Percentiles rank a stretch among this genome's conserved stretches.
These are phyloP conservation scores for Idaea dimidiata DNA, from an alignment of 2,888 invertebrate species.

Conservation along the genomic window DNA sequence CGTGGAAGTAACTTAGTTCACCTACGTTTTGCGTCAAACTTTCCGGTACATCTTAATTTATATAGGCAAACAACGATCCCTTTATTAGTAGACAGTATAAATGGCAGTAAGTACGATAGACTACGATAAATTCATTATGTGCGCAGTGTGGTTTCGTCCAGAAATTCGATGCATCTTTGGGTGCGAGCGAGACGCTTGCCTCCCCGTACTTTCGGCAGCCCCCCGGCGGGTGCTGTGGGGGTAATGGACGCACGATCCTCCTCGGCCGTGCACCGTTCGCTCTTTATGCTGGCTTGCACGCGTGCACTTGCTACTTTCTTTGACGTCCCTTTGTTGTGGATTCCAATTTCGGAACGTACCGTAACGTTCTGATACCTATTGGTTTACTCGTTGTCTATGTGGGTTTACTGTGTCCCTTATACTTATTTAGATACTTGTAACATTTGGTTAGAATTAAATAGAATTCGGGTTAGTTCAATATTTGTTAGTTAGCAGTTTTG, in stretches of 20 bases:
- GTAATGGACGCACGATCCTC: conserved; percentile 79
- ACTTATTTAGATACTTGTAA: background rate
- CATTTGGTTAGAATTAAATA: background rate
- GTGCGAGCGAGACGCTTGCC: conserved; percentile 66
- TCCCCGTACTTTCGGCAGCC: conserved; percentile 62
- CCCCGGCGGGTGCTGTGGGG: conserved; percentile 43
- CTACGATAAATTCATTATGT: conserved; percentile 64
- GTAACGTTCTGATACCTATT: conserved; percentile 33
- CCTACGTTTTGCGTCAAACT: background rate
- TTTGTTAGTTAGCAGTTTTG: background rate
- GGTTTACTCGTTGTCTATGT: conserved; percentile 26
- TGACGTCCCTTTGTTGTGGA: conserved; percentile 74
- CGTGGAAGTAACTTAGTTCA: background rate
- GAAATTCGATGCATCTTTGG: conserved; percentile 75
- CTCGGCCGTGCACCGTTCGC: conserved; percentile 66
- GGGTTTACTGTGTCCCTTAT: conserved; percentile 6
- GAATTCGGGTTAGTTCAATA: background rate
- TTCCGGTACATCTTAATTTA: background rate
- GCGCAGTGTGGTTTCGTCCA: conserved; percentile 74
- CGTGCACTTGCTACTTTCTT: conserved; percentile 78
- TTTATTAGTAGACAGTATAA: background rate
- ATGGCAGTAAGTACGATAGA: conserved; percentile 11
- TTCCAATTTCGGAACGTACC: conserved; percentile 70
- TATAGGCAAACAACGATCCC: background rate
- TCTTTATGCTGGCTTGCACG: conserved; percentile 74